Evolutionary conservation across 2,113 vertebrate species (phyloP), one percentile per base, ranked within the genome.

Genomic region (Collichthys lucidus): DNA sequence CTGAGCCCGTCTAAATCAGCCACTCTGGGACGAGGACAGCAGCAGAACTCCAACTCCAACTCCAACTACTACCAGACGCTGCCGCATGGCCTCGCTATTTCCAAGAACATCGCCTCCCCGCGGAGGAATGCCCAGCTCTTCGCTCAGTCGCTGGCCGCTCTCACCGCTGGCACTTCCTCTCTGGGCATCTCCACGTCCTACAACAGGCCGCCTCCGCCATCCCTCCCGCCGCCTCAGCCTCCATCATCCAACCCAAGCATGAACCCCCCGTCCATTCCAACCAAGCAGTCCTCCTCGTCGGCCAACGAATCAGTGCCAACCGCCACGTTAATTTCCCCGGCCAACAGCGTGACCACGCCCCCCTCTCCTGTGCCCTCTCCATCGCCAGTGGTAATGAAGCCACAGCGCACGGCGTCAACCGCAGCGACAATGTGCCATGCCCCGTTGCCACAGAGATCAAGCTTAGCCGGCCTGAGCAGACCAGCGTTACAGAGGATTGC

Each of bases 401-500:
- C 94, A 0, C 93, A 96, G 74, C 92, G 93, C 10, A 69, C 84
- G 0, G 1, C 89, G 0, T 75, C 94, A 0, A 83, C 90, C 0
- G 26, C 83, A 0, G 24, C 90, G 7, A 69, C 88, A 4, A 47
- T 77, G 69, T 49, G 94, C 87, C 95, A 96, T 17, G 96, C 96
- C 22, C 94, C 79, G 12, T 90, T 1, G 5, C 95, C 92, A 79
- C 92, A 90, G 92, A 96, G 81, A 80, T 93, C 96, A 2, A 95
- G 96, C 83, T 92, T 98, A 15, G 73, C 95, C 11, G 97, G 96
- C 53, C 92, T 98, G 78, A 98, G 96, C 86, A 93, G 95, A 50
- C 96, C 95, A 73, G 96, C 94, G 56, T 91, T 98, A 29, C 97
- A 98, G 87, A 96, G 96, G 82, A 95, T 99, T 24, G 97, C 97